These are phyloP conservation scores for Oryzias dopingdopingensis DNA, from an alignment of 2,797 vertebrate genomes.

Conservation along the genomic window DNA sequence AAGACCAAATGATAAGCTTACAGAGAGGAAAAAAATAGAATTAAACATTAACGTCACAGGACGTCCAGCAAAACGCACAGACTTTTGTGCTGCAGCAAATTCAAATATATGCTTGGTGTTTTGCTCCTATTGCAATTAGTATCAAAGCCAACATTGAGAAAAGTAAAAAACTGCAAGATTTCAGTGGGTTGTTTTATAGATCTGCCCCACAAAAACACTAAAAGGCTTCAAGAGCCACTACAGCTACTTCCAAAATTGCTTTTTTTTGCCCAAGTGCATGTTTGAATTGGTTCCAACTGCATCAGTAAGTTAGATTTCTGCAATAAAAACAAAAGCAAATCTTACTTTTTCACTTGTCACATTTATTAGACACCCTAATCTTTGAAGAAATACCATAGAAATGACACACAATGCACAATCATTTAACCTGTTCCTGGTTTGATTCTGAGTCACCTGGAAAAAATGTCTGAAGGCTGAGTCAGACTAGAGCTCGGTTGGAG, in stretches of 20 bases:
- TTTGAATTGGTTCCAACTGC: not conserved
- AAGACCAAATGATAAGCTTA: slow-evolving; percentile 42
- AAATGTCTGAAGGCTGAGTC: slow-evolving; percentile 56
- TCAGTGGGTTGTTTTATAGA: not conserved
- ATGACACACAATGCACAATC: slow-evolving; percentile 12
- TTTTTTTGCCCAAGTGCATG: slow-evolving; percentile 5
- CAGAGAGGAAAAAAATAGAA: slow-evolving; percentile 23
- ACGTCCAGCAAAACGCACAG: slow-evolving; percentile 2
- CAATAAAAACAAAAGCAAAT: slow-evolving; percentile 6
- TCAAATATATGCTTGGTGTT: not conserved
- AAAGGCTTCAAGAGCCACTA: not conserved
- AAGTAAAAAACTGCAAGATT: not conserved
- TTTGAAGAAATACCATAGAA: slow-evolving; percentile 25
- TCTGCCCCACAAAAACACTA: not conserved
- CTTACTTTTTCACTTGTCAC: slow-evolving; percentile 12
- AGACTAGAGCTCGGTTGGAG: slow-evolving; percentile 15
- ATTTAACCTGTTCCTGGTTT: slow-evolving; percentile 9
- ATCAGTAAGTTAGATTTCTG: not conserved
- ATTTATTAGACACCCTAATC: slow-evolving; percentile 17
- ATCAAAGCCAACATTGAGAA: not conserved
- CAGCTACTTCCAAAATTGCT: not conserved
- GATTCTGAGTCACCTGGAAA: slow-evolving; percentile 47
- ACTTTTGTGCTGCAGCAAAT: slow-evolving; percentile 1
- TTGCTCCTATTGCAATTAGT: not conserved
- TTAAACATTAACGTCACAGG: slow-evolving; percentile 30